These are phyloP conservation scores for Philotrypesis tridentata DNA, from an alignment of 1,140 invertebrate species.

Conservation along the genomic window DNA sequence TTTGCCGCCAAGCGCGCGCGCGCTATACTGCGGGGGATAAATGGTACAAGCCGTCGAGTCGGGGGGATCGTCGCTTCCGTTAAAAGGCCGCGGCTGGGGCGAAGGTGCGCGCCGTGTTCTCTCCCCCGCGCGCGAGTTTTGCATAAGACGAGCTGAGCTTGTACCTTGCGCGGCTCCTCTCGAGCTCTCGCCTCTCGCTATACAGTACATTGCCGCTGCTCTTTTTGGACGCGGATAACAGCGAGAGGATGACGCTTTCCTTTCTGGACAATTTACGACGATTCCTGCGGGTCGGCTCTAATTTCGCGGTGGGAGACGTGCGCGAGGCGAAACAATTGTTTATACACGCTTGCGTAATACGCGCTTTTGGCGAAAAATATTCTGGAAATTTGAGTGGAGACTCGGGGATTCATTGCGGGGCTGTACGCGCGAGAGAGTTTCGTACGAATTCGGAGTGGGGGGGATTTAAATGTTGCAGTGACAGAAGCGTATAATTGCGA, in stretches of 20 bases:
- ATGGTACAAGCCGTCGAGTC: slow-evolving; percentile 1
- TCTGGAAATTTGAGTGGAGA: too few relatives aligned
- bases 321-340: too few relatives aligned
- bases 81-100: background rate
- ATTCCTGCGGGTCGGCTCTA: background rate
- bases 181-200: too few relatives aligned
- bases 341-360: too few relatives aligned
- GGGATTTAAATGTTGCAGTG: too few relatives aligned
- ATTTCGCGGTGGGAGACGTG: too few relatives aligned
- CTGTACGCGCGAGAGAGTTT: too few relatives aligned
- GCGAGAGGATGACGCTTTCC: background rate
- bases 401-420: too few relatives aligned
- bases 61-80: background rate
- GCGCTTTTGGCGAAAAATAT: too few relatives aligned
- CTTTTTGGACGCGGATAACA: background rate
- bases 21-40: background rate
- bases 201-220: too few relatives aligned
- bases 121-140: background rate
- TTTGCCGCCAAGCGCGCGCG: slow-evolving; percentile 6
- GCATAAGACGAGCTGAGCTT: background rate
- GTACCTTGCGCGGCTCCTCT: background rate
- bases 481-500: too few relatives aligned
- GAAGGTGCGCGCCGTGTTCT: background rate
- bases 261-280: background rate
- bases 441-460: too few relatives aligned